Evolutionary conservation across 2,888 invertebrate genomes (phyloP).

Genomic region (Palloptera scutellata): DNA sequence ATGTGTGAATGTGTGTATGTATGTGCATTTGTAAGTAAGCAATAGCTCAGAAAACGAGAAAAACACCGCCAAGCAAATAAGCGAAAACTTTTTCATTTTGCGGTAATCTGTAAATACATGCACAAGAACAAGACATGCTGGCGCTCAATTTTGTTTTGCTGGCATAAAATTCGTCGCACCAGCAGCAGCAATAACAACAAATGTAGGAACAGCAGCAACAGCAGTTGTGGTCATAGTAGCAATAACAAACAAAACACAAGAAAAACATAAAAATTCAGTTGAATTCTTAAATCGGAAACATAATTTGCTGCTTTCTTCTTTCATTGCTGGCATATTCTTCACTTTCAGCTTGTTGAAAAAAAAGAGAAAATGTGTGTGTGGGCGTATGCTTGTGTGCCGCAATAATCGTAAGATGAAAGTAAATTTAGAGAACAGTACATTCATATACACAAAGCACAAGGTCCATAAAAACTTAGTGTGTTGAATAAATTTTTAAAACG

Average conservation of each 20-base stretch:
- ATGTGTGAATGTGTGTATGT: neutral
- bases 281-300: constrained; percentile 22
- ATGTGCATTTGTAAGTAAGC: neutral
- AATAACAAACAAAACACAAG: neutral
- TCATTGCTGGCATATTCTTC: neutral
- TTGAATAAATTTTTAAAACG: constrained; percentile 9
- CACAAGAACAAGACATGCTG: constrained; percentile 12
- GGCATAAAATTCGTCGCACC: constrained; percentile 3
- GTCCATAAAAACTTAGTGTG: neutral
- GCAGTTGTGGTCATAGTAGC: constrained; percentile 7
- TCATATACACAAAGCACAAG: neutral
- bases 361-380: neutral
- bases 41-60: neutral
- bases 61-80: constrained; percentile 7
- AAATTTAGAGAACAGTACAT: neutral
- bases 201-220: constrained; percentile 3
- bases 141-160: constrained; percentile 13
- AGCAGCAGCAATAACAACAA: neutral
- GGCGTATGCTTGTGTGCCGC: neutral
- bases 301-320: constrained; percentile 24
- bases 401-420: constrained; percentile 3
- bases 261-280: constrained; percentile 27
- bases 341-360: neutral
- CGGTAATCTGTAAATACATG: constrained; percentile 21
- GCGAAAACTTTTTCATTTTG: constrained; percentile 28